These are phyloP conservation scores for Agrilus cyanescens DNA, from an alignment of 2,888 invertebrate genomes.

Conservation along the genomic window DNA sequence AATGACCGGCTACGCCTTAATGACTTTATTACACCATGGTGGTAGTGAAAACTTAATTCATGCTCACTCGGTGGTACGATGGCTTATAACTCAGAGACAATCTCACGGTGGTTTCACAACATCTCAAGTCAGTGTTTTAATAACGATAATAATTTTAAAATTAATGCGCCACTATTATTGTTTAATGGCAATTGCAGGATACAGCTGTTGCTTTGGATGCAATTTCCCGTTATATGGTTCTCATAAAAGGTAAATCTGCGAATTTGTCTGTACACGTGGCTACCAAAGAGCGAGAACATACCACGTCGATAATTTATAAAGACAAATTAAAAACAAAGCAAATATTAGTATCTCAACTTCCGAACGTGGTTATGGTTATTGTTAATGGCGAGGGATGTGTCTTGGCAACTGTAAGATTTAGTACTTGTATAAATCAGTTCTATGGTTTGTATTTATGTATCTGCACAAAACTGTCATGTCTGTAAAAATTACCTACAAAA, in stretches of 20 bases:
- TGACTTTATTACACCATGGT: constrained; percentile 43
- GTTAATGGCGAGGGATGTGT: constrained; percentile 45
- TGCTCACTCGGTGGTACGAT: constrained; percentile 52
- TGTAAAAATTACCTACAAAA: too few relatives aligned
- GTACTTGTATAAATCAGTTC: too few relatives aligned
- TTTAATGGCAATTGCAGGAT: constrained; percentile 32
- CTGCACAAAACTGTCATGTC: too few relatives aligned
- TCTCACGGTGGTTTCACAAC: constrained; percentile 61
- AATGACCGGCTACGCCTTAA: constrained; percentile 54
- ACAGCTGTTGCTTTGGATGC: constrained; percentile 50
- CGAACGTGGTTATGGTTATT: constrained; percentile 36
- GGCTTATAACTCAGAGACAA: constrained; percentile 59
- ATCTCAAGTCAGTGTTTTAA: constrained; percentile 45
- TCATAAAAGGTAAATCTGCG: constrained; percentile 34
- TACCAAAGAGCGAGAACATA: constrained; percentile 32
- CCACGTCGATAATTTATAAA: constrained; percentile 34
- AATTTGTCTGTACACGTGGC: constrained; percentile 37
- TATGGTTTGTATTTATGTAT: background rate
- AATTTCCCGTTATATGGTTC: constrained; percentile 41
- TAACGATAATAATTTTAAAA: background rate
- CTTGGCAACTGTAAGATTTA: constrained; percentile 38
- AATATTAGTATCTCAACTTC: constrained; percentile 33
- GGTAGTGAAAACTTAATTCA: constrained; percentile 40
- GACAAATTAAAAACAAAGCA: constrained; percentile 40
- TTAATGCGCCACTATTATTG: too few relatives aligned